Evolutionary conservation across 1,140 invertebrate genomes (phyloP), one percentile per base, ranked within the genome.

Genomic region (Drosophila nebulosa): DNA sequence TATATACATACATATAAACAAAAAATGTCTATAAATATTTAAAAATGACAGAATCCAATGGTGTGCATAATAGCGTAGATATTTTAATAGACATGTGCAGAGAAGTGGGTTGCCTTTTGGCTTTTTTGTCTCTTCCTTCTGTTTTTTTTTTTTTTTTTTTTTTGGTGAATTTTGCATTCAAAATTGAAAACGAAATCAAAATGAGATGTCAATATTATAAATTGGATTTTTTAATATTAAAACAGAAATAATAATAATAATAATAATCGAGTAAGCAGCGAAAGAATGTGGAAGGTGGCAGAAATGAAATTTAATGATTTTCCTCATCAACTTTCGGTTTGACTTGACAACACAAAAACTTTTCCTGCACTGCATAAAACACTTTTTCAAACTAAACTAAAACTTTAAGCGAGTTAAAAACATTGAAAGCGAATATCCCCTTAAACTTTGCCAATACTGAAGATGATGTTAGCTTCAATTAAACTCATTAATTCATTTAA

Each of bases 21-120:
- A 18, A 69, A 70, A 58, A 62, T 62, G 58, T 65, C 61, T 64
- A 79, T 83, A 60, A 84, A 83, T 84, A 84, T 83, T 83, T 84
- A 72, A 84, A 46, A 69, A 59, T 63, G 55, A 50, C 62, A 60
- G 36, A 74, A 52, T 35, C 70, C 74, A 84, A 84, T 83, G 75
- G 66, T 64, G 72, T 62, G 67, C 71, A 75, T 62, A 66, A 65
- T 27, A 35, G 62, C 67, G 64, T 69, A 75, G 27, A 65, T 60
- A 69, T 77, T 76, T 72, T 74, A 74, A 74, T 74, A 72, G 70
- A 53, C 60, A 71, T 21, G 46, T 46, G 51, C 3, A 10, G 10
- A 32, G 27, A 22, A 52, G 57, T 24, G 42, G 32, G 22, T 22
- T 59, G 58, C 35, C 36, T 42, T 27, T 50, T 21, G 10, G 1